Evolutionary conservation across 2,113 vertebrate genomes (phyloP).

Genomic region (Xiphias gladius): DNA sequence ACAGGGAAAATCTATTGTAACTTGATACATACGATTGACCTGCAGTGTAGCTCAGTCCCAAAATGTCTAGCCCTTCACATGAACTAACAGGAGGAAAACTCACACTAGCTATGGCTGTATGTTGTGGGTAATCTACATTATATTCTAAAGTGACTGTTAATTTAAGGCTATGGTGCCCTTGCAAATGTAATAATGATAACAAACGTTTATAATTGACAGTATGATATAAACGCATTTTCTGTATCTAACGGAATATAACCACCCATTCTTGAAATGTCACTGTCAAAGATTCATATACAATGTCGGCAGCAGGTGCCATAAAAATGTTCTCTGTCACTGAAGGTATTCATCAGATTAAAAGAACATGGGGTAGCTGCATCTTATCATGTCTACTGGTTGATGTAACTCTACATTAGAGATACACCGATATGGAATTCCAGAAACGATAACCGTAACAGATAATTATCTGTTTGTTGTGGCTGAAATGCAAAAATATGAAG

Average conservation of each 20-base stretch:
- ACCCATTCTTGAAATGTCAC: background rate
- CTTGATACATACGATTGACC: background rate
- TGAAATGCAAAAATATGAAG: too few relatives aligned
- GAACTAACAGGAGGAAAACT: conserved; percentile 1
- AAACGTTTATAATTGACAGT: background rate
- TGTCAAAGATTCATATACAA: background rate
- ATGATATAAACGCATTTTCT: background rate
- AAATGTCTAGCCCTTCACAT: background rate
- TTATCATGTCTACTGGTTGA: background rate
- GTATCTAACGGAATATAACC: background rate
- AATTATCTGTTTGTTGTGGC: too few relatives aligned
- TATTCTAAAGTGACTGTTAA: background rate
- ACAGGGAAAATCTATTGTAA: background rate
- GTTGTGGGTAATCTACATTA: background rate
- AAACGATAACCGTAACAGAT: background rate
- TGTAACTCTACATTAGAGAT: background rate
- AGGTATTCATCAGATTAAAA: background rate
- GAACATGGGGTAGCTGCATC: too few relatives aligned
- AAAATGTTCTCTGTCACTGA: background rate
- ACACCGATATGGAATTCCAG: background rate
- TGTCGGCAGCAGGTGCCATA: background rate
- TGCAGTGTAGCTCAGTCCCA: background rate
- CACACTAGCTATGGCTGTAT: background rate
- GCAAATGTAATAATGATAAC: background rate
- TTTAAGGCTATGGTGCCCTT: background rate